Evolutionary conservation across 2,888 invertebrate genomes (phyloP).

Genomic region (Nomada hirtipes): DNA sequence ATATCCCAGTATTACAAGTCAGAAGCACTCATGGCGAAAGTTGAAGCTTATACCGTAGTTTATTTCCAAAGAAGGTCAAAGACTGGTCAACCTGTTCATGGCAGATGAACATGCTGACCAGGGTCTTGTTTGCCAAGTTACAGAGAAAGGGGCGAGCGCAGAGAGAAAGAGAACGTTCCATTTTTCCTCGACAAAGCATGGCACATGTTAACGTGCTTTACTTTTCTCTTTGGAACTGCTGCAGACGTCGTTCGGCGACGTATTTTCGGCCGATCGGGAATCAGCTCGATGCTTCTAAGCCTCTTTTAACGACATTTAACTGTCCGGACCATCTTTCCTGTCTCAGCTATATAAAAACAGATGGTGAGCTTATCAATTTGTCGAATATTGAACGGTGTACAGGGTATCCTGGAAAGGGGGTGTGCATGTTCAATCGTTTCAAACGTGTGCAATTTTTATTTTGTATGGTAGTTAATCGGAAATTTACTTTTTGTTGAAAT

Average conservation of each 20-base stretch:
- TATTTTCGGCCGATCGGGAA: conserved; percentile 14
- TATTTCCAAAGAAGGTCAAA: neutral
- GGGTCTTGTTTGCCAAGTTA: neutral
- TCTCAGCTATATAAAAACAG: conserved; percentile 1
- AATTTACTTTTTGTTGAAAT: too few relatives aligned
- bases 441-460: neutral
- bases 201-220: conserved; percentile 23
- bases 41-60: too few relatives aligned
- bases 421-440: neutral
- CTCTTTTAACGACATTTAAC: conserved; percentile 38
- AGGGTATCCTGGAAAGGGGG: neutral
- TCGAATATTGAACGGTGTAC: conserved; percentile 2
- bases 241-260: conserved; percentile 7
- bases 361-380: conserved; percentile 51
- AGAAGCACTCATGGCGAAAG: too few relatives aligned
- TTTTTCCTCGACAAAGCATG: conserved; percentile 27
- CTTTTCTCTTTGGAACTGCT: conserved; percentile 1
- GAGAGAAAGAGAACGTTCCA: conserved; percentile 12
- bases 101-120: conserved; percentile 7
- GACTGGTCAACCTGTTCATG: conserved; percentile 20
- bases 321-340: conserved; percentile 31
- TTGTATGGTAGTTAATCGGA: too few relatives aligned
- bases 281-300: conserved; percentile 44
- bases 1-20: too few relatives aligned
- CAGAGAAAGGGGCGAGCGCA: neutral